phyloP scores from a whole-genome alignment of 1,140 invertebrate genomes.

The Heterodera carotae region DNA sequence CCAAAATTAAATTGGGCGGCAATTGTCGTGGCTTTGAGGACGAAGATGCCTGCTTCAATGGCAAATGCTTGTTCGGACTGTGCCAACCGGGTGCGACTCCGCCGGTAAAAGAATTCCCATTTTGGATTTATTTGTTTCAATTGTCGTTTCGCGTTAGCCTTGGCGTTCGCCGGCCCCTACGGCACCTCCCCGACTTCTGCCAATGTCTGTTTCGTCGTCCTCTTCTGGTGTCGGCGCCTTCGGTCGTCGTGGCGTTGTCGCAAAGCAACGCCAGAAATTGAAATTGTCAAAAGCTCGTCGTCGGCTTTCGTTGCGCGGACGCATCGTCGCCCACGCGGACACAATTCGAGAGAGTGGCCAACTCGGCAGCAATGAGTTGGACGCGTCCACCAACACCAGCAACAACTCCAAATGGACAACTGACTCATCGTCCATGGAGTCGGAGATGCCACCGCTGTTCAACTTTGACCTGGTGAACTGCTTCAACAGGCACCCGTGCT shows the following conservation, averaged over 20 bases:
- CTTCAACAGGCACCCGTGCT: conserved; percentile 60
- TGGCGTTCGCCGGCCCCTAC: conserved; percentile 22
- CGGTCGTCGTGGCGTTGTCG: background rate
- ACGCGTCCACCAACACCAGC: background rate
- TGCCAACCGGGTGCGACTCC: conserved; percentile 60
- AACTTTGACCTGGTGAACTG: conserved; percentile 50
- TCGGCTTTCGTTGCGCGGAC: background rate
- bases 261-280: background rate
- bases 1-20: conserved; percentile 63
- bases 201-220: background rate
- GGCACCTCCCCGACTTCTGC: conserved; percentile 8
- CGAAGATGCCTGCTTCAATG: conserved; percentile 57
- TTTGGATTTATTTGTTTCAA: background rate
- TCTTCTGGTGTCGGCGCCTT: background rate
- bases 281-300: background rate
- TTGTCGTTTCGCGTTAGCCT: conserved; percentile 3
- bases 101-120: conserved; percentile 26
- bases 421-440: background rate
- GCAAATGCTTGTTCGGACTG: conserved; percentile 56
- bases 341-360: background rate
- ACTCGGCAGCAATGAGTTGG: background rate
- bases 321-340: conserved; percentile 17
- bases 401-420: background rate
- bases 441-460: conserved; percentile 6
- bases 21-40: conserved; percentile 59